Base-by-base conservation (phyloP, 2,113 vertebrate genomes). In the Mionectes macconnelli region DNA sequence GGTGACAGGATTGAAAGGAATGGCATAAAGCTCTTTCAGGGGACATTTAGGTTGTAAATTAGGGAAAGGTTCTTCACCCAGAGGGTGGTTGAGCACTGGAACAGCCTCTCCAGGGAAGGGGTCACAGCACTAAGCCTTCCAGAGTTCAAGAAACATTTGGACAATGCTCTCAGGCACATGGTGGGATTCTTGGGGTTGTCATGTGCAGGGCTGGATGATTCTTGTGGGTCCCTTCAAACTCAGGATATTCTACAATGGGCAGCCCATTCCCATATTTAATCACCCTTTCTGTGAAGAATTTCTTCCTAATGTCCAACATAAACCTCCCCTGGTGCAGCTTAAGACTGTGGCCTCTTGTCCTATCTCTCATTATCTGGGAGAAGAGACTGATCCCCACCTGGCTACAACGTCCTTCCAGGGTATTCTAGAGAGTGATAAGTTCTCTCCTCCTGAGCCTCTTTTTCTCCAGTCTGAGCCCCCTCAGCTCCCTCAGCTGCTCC, bases 311-410 rank as follows among this genome's bases (percentile, higher is more conserved):
- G 9, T 40, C 40, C 67, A 35, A 31, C 24, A 30, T 62, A 68
- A 89, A 55, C n/a, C 23, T 68, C 6, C 12, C 8, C 8, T 15
- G 21, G 3, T 22, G 7, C 30, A 47, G 10, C 11, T 27, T 55
- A 40, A 47, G 16, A 11, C 19, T 14, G 24, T 75, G 11, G 47
- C 30, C 24, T 47, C n/a, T 62, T 47, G 8, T 27, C 16, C 20
- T n/a, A 14, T 31, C 13, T 9, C 39, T n/a, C 25, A 21, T 35
- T 76, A 4, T 4, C 20, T 35, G 20, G 2, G 11, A 47, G 53
- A 21, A 47, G 28, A 53, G n/a, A 0, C 20, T 0, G 0, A 21
- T 7, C 9, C 12, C 28, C 8, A 31, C 20, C 28, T 22, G 21
- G 24, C 45, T 53, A 14, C 4, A 1, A 23, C 10, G 39, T 68